Evolutionary conservation across 2,888 invertebrate genomes (phyloP), one percentile per base, ranked within the genome.

Genomic region (Eupithecia subfuscata): DNA sequence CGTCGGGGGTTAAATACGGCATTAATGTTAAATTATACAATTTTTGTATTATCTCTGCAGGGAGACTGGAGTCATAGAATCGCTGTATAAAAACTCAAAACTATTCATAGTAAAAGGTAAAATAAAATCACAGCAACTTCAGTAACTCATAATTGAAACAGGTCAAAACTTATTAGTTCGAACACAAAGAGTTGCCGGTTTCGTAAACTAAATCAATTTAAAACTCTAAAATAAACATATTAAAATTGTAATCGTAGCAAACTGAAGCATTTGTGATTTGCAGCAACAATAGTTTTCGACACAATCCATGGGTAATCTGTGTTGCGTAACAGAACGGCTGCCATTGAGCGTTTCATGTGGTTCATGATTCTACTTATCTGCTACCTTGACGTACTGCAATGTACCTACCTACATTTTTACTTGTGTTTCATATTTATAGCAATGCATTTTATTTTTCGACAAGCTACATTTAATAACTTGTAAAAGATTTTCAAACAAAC

Each of bases 241-340:
- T 67, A n/a, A 30, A 37, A n/a, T n/a, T 16, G 69, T 72, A 78
- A 75, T 73, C 70, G 72, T 72, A 79, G 75, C 78, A 68, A 69
- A 73, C 71, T 72, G 76, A 81, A 73, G 71, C 75, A 76, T 79
- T 84, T 83, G 85, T 85, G 82, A 85, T 85, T 86, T 83, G 77
- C 82, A 83, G 85, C 87, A 86, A 85, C 87, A 87, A 86, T 85
- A 86, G 84, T 87, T 89, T 89, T 87, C 84, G 86, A 87, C 85
- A 90, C 90, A 92, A 92, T 89, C 84, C 84, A 73, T 81, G 83
- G 79, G 86, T 86, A 88, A 89, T 90, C 89, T 87, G 82, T 83
- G 87, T 92, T 89, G 89, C 88, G 91, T 91, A 90, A 92, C 87
- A 79, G 78, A 82, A 83, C 83, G 63, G 82, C 85, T 85, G 89